A percentile compares a stretch with the other conserved stretches of the same genome.
Evolutionary conservation across 2,797 vertebrate species (phyloP).

Genomic region (Molossus molossus): DNA sequence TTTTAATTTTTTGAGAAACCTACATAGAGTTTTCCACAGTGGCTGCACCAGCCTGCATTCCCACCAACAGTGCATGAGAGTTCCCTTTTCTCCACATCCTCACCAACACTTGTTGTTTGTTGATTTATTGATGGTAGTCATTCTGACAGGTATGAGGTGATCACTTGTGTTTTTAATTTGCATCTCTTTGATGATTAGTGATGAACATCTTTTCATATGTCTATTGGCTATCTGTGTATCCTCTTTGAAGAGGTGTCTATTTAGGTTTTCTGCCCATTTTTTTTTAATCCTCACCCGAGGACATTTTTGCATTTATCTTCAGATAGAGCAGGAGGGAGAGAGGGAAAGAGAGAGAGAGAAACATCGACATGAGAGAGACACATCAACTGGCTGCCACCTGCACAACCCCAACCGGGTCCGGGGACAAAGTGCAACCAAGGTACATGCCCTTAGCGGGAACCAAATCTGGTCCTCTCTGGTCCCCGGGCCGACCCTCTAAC

Average conservation of each 20-base stretch:
- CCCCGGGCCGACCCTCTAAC: no score
- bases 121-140: background rate
- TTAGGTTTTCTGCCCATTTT: background rate
- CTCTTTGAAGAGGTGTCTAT: background rate
- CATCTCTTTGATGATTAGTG: background rate
- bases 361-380: no score
- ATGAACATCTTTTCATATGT: background rate
- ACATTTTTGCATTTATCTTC: no score
- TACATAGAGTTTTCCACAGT: background rate
- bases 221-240: background rate
- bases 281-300: no score
- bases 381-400: no score
- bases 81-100: background rate
- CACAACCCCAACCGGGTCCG: no score
- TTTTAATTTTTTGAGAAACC: background rate
- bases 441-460: no score
- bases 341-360: no score
- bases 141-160: background rate
- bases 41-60: background rate
- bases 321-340: no score
- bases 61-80: background rate
- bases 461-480: no score
- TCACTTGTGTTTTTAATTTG: background rate
- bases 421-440: no score
- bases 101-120: background rate